A percentile compares a stretch with the other conserved stretches of the same genome.
Evolutionary conservation across 2,797 vertebrate species (phyloP).

Genomic region (Pipistrellus nathusii): DNA sequence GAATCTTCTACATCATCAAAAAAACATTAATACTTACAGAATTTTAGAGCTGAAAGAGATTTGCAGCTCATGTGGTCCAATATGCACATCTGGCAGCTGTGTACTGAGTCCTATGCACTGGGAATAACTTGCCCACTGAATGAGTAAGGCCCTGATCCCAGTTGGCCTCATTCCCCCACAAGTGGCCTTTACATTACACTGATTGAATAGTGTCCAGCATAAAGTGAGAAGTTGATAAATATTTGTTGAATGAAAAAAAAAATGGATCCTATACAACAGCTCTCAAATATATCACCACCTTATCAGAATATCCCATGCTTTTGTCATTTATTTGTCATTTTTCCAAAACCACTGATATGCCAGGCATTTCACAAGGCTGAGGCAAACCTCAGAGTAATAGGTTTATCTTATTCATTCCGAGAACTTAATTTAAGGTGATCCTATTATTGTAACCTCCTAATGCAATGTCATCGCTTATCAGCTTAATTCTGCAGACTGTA

Average conservation of each 20-base stretch:
- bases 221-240: constrained; percentile 4
- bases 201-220: neutral
- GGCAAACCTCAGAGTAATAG: constrained; percentile 67
- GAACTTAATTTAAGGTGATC: constrained; percentile 74
- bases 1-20: constrained; percentile 30
- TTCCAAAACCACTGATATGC: constrained; percentile 58
- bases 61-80: neutral
- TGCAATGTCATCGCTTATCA: constrained; percentile 70
- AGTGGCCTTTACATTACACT: neutral
- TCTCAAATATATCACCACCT: neutral
- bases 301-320: constrained; percentile 46
- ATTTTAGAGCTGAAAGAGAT: neutral
- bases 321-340: constrained; percentile 31
- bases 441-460: constrained; percentile 66
- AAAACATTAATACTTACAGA: neutral
- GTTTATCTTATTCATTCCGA: constrained; percentile 75
- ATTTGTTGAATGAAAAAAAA: neutral
- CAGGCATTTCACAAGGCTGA: constrained; percentile 59
- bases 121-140: neutral
- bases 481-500: constrained; percentile 57
- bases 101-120: neutral
- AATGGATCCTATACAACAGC: neutral
- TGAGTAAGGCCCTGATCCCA: neutral
- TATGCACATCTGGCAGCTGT: neutral
- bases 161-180: neutral